Base-by-base conservation (phyloP, 1,140 invertebrate genomes). In the Drosophila nebulosa region DNA sequence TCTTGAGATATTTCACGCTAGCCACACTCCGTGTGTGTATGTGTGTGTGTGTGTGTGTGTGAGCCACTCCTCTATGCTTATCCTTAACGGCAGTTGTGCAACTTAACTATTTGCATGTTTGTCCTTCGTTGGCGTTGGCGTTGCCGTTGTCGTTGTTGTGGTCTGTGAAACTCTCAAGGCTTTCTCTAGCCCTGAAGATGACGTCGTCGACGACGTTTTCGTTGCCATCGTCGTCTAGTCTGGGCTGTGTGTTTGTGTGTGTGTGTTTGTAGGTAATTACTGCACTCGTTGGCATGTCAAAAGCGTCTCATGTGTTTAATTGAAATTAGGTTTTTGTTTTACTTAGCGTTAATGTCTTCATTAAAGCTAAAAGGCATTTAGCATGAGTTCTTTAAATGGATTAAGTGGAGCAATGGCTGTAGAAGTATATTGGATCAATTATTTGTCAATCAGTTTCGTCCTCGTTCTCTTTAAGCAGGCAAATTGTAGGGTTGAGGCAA, bases 41-140 rank as follows among this genome's bases (percentile, higher is more conserved):
- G 39, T 65, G 12, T 42, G 30, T 56, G 46, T 58, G 26, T 24
- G 22, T 30, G 22, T 36, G 36, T 61, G n/a, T 36, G 36, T 36
- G 52, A 56, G 81, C 55, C 81, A 86, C 81, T 86, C 81, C 81
- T 88, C 60, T 81, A 59, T 83, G 83, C 69, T 86, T 88, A 78
- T 81, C 78, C 83, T 88, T 86, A 78, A 88, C 74, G 64, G 78
- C 74, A 78, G 67, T 72, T 86, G 62, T 64, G 71, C 83, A 74
- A 86, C 83, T 78, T 83, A 72, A 78, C 83, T 78, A 88, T 88
- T 86, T 86, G 75, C 83, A 86, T 86, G 83, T 83, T 78, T 64
- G 59, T 74, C 67, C 51, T 68, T 36, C 57, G 72, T 71, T 52
- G 61, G 64, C 64, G 71, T 65, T 62, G 77, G 66, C 27, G 26